Conservation (phyloP, 1,140 invertebrate species). For the Megathymus violae region DNA sequence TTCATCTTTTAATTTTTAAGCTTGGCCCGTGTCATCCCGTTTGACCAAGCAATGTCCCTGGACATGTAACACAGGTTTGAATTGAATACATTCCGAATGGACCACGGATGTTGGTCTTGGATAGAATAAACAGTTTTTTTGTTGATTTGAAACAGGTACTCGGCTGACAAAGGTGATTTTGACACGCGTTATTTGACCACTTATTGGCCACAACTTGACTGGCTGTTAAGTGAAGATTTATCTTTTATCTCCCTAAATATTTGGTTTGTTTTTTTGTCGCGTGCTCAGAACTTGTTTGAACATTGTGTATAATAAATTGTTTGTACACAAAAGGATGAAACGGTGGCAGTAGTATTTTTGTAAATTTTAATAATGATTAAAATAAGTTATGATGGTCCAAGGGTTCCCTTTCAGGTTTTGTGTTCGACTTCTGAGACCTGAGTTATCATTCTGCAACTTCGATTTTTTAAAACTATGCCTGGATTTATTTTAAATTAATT, state of each 20-base stretch:
- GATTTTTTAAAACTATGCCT: too few relatives aligned
- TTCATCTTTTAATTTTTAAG: too few relatives aligned
- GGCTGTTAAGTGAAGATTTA: conserved; percentile 64
- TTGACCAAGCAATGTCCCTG: conserved; percentile 4
- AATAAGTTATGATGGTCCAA: too few relatives aligned
- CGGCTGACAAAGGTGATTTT: conserved; percentile 54
- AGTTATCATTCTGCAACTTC: too few relatives aligned
- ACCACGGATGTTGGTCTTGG: conserved; percentile 70
- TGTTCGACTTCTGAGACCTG: too few relatives aligned
- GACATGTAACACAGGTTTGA: conserved; percentile 28
- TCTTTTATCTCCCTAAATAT: conserved; percentile 52
- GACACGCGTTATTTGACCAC: conserved; percentile 72
- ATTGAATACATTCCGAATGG: conserved; percentile 61
- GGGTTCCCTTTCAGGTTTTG: too few relatives aligned
- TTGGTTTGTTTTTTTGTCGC: conserved; percentile 63
- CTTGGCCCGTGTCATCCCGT: conserved; percentile 7
- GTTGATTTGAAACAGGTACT: conserved; percentile 62
- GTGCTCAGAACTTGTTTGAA: conserved; percentile 45
- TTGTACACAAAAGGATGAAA: conserved; percentile 48
- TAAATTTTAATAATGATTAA: too few relatives aligned
- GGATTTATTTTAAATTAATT: too few relatives aligned
- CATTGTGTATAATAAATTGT: conserved; percentile 38
- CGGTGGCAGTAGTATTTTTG: conserved; percentile 33
- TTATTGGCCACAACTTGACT: conserved; percentile 65
- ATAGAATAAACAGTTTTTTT: conserved; percentile 64